Conservation (phyloP, 2,113 vertebrate genomes). For the Odontesthes bonariensis region DNA sequence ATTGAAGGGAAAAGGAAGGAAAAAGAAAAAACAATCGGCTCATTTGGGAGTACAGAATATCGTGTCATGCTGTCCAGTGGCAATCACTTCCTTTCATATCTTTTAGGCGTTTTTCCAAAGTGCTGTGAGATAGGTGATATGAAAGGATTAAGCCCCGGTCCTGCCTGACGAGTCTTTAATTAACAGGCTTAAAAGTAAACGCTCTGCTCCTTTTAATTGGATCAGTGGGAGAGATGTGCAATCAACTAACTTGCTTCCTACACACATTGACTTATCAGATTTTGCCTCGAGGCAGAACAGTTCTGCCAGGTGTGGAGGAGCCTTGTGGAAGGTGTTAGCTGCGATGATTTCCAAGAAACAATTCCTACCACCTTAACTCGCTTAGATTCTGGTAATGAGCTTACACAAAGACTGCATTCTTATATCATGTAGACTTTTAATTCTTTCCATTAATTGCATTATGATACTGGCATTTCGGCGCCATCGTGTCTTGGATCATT, state of each 20-base stretch:
- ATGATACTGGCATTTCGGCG: too few species aligned
- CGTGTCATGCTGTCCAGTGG: slow-evolving; percentile 41
- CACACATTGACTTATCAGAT: slow-evolving; percentile 73
- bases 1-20: not conserved
- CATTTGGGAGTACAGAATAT: slow-evolving; percentile 8
- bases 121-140: slow-evolving; percentile 70
- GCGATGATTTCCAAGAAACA: slow-evolving; percentile 57
- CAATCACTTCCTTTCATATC: slow-evolving; percentile 62
- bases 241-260: slow-evolving; percentile 81
- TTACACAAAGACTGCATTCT: too few species aligned
- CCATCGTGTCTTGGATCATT: too few species aligned
- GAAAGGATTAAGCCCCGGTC: slow-evolving; percentile 70
- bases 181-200: slow-evolving; percentile 84
- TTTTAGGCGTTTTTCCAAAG: slow-evolving; percentile 60
- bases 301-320: slow-evolving; percentile 30
- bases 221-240: slow-evolving; percentile 78
- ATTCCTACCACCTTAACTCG: slow-evolving; percentile 6
- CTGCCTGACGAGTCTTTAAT: slow-evolving; percentile 80
- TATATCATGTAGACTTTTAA: not conserved
- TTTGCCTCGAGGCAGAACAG: slow-evolving; percentile 56
- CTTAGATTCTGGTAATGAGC: not conserved
- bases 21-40: not conserved
- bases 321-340: slow-evolving; percentile 15
- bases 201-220: slow-evolving; percentile 79
- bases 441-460: too few species aligned